phyloP scores from a whole-genome alignment of 2,797 vertebrate species.

The Hozukius guyotensis region DNA sequence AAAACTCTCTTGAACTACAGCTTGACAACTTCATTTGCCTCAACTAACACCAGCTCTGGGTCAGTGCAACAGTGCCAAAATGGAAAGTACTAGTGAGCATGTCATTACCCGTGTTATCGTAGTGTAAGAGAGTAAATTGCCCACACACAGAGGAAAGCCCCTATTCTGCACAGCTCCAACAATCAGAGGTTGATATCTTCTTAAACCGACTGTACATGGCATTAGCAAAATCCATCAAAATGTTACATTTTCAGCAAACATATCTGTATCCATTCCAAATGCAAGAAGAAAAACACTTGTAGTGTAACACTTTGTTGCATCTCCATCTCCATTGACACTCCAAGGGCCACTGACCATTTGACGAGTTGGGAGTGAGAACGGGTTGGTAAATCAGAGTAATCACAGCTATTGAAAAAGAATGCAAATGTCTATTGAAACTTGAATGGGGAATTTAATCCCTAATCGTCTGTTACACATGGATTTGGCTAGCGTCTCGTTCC shows the following conservation, averaged over 20 bases:
- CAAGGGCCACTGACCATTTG: too few relatives aligned
- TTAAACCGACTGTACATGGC: background rate
- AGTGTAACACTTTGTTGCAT: background rate
- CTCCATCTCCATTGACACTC: background rate
- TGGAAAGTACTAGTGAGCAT: background rate
- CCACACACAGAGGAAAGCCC: background rate
- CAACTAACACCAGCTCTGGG: background rate
- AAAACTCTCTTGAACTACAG: background rate
- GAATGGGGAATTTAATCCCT: background rate
- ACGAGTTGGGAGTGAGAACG: too few relatives aligned
- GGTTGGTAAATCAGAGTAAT: background rate
- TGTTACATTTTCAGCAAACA: background rate
- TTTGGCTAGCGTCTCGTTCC: background rate
- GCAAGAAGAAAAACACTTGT: too few relatives aligned
- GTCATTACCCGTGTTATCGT: background rate
- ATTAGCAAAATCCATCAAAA: background rate
- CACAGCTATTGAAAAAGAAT: background rate
- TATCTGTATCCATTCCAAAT: background rate
- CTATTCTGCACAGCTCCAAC: background rate
- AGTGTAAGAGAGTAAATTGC: background rate
- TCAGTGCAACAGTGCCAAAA: constrained; percentile 28
- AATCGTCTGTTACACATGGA: background rate
- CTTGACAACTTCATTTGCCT: background rate
- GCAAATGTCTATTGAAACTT: background rate
- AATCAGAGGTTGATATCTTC: background rate